phyloP scores from a whole-genome alignment of 2,113 vertebrate species.

The Petrocephalus microphthalmus region DNA sequence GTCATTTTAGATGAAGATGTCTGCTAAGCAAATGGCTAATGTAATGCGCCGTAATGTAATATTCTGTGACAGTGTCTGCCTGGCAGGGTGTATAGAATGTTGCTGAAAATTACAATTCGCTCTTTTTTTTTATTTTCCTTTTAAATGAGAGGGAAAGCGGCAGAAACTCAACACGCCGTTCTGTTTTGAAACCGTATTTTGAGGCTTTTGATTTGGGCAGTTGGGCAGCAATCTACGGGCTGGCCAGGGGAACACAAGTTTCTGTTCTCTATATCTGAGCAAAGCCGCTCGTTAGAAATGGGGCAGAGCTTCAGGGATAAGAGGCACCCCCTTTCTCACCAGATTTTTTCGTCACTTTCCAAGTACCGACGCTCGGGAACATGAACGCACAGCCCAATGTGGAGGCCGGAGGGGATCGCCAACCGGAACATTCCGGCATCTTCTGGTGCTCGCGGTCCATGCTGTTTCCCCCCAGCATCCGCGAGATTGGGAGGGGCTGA shows the following conservation, averaged over 20 bases:
- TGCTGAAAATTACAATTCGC: slow-evolving; percentile 20
- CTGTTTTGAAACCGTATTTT: slow-evolving; percentile 1
- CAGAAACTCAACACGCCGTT: not conserved
- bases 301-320: not conserved
- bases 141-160: not conserved
- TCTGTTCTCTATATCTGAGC: not conserved
- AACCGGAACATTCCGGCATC: not conserved
- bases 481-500: not conserved
- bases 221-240: not conserved
- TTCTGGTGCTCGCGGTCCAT: not conserved
- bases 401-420: not conserved
- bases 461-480: not conserved
- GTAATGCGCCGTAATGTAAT: slow-evolving; percentile 19
- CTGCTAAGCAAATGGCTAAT: slow-evolving; percentile 14
- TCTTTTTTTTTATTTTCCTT: slow-evolving; percentile 17
- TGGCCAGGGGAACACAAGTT: not conserved
- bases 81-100: slow-evolving; percentile 3
- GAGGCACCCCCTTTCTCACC: not conserved
- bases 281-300: not conserved
- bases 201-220: not conserved
- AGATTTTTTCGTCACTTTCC: not conserved
- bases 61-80: slow-evolving; percentile 12
- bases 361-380: not conserved
- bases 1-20: slow-evolving; percentile 1
- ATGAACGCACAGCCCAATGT: not conserved